Evolutionary conservation across 2,113 vertebrate genomes (phyloP).

Genomic region (Carassius auratus): DNA sequence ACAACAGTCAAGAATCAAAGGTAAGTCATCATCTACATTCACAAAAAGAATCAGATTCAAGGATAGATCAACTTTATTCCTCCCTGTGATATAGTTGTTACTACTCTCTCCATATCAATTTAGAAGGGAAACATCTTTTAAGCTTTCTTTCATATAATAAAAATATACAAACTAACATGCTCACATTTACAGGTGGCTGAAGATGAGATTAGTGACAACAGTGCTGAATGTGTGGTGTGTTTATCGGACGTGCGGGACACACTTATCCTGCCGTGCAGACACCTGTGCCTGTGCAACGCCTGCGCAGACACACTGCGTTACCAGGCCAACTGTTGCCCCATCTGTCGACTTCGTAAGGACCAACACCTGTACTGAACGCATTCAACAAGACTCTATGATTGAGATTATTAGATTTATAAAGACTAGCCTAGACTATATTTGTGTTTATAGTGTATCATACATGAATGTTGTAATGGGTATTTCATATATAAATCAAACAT

Average conservation of each 20-base stretch:
- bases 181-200: conserved; percentile 82
- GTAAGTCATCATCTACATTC: conserved; percentile 62
- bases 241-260: conserved; percentile 95
- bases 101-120: background rate
- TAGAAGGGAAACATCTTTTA: background rate
- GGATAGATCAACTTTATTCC: too few species aligned
- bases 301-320: conserved; percentile 79
- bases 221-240: conserved; percentile 96
- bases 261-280: conserved; percentile 94
- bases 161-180: background rate
- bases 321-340: conserved; percentile 97
- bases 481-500: background rate
- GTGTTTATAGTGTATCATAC: background rate
- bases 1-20: conserved; percentile 95
- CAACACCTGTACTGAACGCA: background rate
- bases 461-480: background rate
- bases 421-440: background rate
- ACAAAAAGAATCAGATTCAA: background rate
- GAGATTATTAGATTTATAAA: background rate
- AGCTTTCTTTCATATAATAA: background rate
- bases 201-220: conserved; percentile 97
- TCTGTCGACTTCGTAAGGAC: conserved; percentile 91
- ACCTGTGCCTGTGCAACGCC: conserved; percentile 92
- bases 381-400: background rate
- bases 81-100: background rate